phyloP scores from a whole-genome alignment of 2,888 invertebrate genomes.

The Ctenicera cuprea region DNA sequence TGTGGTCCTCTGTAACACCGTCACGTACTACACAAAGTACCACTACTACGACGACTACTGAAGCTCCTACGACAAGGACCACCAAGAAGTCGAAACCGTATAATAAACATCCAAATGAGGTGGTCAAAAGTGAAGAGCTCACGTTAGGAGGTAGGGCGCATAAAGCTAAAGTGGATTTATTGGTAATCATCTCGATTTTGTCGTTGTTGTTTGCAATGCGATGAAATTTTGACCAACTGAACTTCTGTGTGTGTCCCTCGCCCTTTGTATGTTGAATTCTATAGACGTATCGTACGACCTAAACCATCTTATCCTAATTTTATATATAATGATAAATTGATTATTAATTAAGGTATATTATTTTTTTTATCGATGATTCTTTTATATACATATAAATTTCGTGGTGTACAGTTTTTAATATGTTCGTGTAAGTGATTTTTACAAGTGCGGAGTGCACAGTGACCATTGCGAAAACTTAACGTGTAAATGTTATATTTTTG shows the following conservation, averaged over 20 bases:
- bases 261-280: slow-evolving; percentile 51
- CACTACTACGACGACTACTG: slow-evolving; percentile 68
- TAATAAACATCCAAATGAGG: slow-evolving; percentile 92
- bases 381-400: slow-evolving; percentile 62
- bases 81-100: slow-evolving; percentile 78
- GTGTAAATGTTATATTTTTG: slow-evolving; percentile 72
- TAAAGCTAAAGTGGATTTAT: slow-evolving; percentile 56
- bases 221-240: slow-evolving; percentile 62
- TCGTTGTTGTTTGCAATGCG: slow-evolving; percentile 65
- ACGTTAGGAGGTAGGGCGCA: slow-evolving; percentile 78
- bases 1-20: slow-evolving; percentile 71
- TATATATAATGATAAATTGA: slow-evolving; percentile 62
- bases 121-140: slow-evolving; percentile 94
- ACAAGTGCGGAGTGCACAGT: slow-evolving; percentile 62
- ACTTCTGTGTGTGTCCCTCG: slow-evolving; percentile 49
- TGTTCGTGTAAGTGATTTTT: slow-evolving; percentile 63
- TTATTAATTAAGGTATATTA: slow-evolving; percentile 65
- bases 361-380: slow-evolving; percentile 62
- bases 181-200: slow-evolving; percentile 62
- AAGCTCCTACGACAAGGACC: slow-evolving; percentile 69
- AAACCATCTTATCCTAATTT: slow-evolving; percentile 63
- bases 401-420: slow-evolving; percentile 68
- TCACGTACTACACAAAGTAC: slow-evolving; percentile 66
- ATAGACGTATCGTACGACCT: slow-evolving; percentile 52
- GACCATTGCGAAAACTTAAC: slow-evolving; percentile 65